Percentiles rank a stretch among this genome's conserved stretches.
Evolutionary conservation across 1,140 invertebrate species (phyloP).

Genomic region (Trachelipus rathkii): DNA sequence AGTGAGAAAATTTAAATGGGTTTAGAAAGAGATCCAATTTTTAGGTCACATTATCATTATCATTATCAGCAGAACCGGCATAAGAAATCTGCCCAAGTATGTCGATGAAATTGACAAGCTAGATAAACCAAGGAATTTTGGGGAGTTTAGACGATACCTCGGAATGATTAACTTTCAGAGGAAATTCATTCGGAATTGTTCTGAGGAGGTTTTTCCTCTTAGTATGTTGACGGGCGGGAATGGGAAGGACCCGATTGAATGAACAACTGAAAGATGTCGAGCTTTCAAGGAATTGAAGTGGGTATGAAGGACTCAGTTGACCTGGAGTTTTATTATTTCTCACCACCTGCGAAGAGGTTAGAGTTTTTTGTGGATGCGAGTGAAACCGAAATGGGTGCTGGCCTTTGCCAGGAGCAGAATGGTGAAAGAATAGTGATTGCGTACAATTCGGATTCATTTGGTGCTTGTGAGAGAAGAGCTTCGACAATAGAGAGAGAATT

Average conservation of each 20-base stretch:
- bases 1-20: too few species aligned
- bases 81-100: not conserved
- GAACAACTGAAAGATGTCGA: not conserved
- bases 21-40: too few species aligned
- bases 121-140: not conserved
- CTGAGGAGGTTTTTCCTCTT: not conserved
- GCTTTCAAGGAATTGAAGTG: slow-evolving; percentile 7
- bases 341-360: not conserved
- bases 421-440: not conserved
- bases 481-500: slow-evolving; percentile 8
- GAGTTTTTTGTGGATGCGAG: not conserved
- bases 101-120: not conserved
- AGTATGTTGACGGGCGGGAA: not conserved
- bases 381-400: not conserved
- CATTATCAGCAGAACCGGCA: too few species aligned
- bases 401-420: not conserved
- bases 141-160: not conserved
- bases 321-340: not conserved
- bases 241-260: not conserved
- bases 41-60: too few species aligned
- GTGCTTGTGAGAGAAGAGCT: not conserved
- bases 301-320: not conserved
- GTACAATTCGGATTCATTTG: slow-evolving; percentile 6
- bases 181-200: slow-evolving; percentile 14
- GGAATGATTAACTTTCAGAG: slow-evolving; percentile 20